Evolutionary conservation across 2,113 vertebrate genomes (phyloP).

Genomic region (Halcyon malimbica): DNA sequence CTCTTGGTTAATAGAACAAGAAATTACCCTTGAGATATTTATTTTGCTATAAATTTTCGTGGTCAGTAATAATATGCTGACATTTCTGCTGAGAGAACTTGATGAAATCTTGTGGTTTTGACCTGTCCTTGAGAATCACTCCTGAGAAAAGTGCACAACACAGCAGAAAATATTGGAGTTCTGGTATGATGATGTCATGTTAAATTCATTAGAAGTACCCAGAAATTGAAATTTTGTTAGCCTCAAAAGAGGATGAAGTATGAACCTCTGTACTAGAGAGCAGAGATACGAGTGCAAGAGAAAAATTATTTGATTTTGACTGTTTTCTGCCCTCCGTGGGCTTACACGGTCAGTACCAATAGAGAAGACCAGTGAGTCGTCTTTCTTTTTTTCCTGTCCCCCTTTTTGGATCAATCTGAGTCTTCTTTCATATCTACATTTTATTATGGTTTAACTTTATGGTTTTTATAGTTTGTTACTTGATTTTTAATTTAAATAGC

Average conservation of each 20-base stretch:
- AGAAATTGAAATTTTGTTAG: constrained; percentile 20
- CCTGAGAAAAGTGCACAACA: background rate
- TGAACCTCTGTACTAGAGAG: background rate
- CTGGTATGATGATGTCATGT: background rate
- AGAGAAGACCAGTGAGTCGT: background rate
- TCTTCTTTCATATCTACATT: background rate
- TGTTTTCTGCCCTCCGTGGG: background rate
- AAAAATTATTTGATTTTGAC: background rate
- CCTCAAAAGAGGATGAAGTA: background rate
- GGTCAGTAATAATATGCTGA: constrained; percentile 50
- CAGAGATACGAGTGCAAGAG: background rate
- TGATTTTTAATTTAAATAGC: background rate
- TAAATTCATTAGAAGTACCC: constrained; percentile 29
- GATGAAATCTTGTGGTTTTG: constrained; percentile 58
- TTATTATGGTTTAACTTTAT: background rate
- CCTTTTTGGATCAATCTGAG: background rate
- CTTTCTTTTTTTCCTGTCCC: background rate
- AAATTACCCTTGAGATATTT: constrained; percentile 55
- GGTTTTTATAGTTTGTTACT: background rate
- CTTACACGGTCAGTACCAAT: fast-evolving
- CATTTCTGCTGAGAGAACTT: constrained; percentile 51
- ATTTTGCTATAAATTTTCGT: constrained; percentile 55
- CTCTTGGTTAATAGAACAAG: constrained; percentile 32
- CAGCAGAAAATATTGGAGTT: constrained; percentile 16
- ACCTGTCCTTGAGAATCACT: constrained; percentile 46